A percentile compares a stretch with the other conserved stretches of the same genome.
phyloP scores from a whole-genome alignment of 2,113 vertebrate species.

The Lanius ludovicianus region DNA sequence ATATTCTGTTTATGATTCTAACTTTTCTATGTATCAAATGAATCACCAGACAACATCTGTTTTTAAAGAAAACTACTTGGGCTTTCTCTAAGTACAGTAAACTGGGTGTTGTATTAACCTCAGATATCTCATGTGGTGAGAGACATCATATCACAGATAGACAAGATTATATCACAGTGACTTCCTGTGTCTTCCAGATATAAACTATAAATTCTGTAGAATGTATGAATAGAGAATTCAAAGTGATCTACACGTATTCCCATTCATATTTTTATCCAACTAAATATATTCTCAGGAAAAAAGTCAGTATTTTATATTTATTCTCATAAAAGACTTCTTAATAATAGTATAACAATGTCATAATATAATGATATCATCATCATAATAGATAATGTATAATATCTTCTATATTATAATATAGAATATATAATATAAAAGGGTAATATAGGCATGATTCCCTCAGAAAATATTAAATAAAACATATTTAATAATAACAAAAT shows the following conservation, averaged over 20 bases:
- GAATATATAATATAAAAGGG: not conserved
- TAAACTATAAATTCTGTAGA: not conserved
- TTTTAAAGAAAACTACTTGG: not conserved
- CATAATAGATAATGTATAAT: not conserved
- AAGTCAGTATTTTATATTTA: fast-evolving
- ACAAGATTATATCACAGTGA: not conserved
- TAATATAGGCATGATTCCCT: not conserved
- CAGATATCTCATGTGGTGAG: not conserved
- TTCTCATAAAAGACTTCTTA: not conserved
- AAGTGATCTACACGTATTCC: not conserved
- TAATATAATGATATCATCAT: not conserved
- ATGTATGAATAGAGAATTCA: not conserved
- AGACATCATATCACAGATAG: not conserved
- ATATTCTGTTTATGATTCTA: not conserved
- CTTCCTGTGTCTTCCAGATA: not conserved
- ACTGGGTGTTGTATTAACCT: not conserved
- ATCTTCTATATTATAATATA: not conserved
- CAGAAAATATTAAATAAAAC: not conserved
- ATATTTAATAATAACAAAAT: not conserved
- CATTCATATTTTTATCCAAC: not conserved
- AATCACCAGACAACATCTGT: not conserved
- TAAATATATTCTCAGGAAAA: not conserved
- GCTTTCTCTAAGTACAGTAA: not conserved
- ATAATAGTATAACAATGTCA: not conserved
- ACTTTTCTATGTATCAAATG: not conserved